A percentile compares a stretch with the other conserved stretches of the same genome.
Conservation (phyloP, 2,888 invertebrate genomes). For the Cerceris rybyensis region DNA sequence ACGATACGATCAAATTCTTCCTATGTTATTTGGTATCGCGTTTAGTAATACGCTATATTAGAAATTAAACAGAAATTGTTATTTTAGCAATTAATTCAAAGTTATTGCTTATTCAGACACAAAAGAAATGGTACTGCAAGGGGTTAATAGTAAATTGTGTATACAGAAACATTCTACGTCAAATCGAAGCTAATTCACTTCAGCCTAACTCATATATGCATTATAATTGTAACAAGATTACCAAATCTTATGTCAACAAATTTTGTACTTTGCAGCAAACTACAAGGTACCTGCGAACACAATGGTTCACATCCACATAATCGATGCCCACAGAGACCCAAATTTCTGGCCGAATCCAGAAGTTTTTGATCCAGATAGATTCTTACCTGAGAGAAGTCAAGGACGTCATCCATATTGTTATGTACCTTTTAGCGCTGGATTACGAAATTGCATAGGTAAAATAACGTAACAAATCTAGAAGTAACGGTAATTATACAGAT, state of each 20-base stretch:
- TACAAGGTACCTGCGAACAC: conserved; percentile 83
- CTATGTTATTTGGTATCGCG: no score
- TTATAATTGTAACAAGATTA: background rate
- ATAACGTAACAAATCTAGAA: background rate
- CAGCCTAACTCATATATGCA: background rate
- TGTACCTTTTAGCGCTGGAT: conserved; percentile 88
- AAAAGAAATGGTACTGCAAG: no score
- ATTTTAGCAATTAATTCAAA: no score
- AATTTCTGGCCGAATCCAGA: conserved; percentile 86
- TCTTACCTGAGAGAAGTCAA: conserved; percentile 83
- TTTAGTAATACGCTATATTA: no score
- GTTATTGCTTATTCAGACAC: no score
- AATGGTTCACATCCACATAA: conserved; percentile 73
- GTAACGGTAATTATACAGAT: background rate
- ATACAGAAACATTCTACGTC: no score
- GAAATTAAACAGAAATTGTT: no score
- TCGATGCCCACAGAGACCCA: conserved; percentile 84
- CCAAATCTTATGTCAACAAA: background rate
- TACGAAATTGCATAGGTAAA: conserved; percentile 87
- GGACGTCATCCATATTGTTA: conserved; percentile 86
- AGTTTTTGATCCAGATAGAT: conserved; percentile 87
- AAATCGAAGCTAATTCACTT: no score
- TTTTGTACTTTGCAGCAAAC: conserved; percentile 77
- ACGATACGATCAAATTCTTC: no score
- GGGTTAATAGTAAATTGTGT: no score